phyloP scores from a whole-genome alignment of 2,113 vertebrate species.

The Lamprotornis superbus region DNA sequence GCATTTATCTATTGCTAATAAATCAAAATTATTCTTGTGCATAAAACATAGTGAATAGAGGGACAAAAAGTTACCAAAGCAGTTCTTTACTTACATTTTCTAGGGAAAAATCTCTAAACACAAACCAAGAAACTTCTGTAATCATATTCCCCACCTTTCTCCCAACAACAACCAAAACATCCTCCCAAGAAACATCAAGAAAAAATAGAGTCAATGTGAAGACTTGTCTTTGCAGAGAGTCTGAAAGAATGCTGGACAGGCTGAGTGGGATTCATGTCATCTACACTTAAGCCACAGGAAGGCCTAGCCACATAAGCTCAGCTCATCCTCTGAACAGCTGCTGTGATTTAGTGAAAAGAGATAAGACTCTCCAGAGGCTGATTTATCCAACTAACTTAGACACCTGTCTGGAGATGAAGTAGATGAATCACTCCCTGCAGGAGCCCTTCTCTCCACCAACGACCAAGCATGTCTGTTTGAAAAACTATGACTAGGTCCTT shows the following conservation, averaged over 20 bases:
- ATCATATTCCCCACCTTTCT: neutral
- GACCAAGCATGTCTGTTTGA: neutral
- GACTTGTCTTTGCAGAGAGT: neutral
- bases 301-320: neutral
- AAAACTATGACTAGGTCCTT: neutral
- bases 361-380: neutral
- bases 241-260: neutral
- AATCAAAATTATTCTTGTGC: neutral
- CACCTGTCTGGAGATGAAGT: neutral
- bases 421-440: neutral
- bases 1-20: neutral
- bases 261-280: neutral
- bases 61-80: neutral
- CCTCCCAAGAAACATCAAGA: accelerated
- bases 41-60: accelerated
- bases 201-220: neutral
- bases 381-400: neutral
- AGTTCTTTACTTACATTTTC: neutral
- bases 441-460: neutral
- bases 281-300: neutral
- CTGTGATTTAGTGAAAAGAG: neutral
- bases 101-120: neutral
- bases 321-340: neutral
- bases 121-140: neutral
- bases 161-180: neutral